Conservation (phyloP, 2,797 vertebrate genomes). For the Chaenodraco wilsoni region DNA sequence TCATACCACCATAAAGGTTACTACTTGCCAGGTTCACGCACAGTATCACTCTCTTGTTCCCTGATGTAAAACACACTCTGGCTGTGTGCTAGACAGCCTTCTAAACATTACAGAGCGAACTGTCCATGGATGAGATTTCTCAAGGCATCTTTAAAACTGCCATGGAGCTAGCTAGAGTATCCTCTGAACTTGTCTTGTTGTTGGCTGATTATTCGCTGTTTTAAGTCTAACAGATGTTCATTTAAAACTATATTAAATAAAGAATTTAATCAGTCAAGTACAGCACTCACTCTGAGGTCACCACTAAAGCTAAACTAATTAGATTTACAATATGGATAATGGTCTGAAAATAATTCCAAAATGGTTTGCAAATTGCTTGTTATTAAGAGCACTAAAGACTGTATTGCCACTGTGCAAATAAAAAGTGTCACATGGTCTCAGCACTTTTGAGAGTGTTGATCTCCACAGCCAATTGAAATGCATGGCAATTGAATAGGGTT, state of each 20-base stretch:
- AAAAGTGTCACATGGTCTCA: conserved; percentile 25
- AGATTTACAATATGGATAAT: conserved; percentile 42
- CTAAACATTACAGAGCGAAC: conserved; percentile 50
- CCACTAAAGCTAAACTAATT: conserved; percentile 45
- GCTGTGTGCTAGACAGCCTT: conserved; percentile 35
- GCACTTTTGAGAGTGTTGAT: neutral
- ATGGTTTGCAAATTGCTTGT: conserved; percentile 42
- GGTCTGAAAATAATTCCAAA: conserved; percentile 47
- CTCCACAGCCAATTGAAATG: neutral
- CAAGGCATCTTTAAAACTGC: conserved; percentile 27
- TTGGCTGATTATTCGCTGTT: conserved; percentile 23
- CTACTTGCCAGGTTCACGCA: conserved; percentile 81
- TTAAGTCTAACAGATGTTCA: conserved; percentile 31
- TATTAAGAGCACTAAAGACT: conserved; percentile 43
- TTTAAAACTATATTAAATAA: conserved; percentile 40
- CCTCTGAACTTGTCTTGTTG: conserved; percentile 1
- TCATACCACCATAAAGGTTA: conserved; percentile 80
- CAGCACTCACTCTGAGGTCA: conserved; percentile 26
- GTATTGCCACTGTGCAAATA: conserved; percentile 30
- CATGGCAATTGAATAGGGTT: neutral
- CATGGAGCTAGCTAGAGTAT: neutral
- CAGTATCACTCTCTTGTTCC: conserved; percentile 79
- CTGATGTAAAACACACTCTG: conserved; percentile 81
- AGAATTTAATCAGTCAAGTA: conserved; percentile 18
- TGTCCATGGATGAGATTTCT: conserved; percentile 40